Percentiles rank a stretch among this genome's conserved stretches.
These are phyloP conservation scores for Cheilosia scutellata DNA, from an alignment of 2,888 invertebrate genomes.

Conservation along the genomic window DNA sequence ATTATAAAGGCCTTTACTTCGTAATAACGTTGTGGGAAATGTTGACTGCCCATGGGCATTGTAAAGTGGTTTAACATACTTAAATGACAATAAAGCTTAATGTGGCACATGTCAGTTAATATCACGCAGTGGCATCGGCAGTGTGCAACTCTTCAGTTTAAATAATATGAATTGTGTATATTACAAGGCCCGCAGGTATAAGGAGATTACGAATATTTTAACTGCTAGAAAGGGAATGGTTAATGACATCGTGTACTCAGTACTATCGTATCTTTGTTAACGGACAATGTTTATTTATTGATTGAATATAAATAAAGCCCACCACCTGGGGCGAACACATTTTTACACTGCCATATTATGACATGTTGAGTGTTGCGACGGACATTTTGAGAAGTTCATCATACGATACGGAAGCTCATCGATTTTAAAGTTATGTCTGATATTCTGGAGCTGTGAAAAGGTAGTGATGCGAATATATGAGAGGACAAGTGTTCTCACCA, in stretches of 20 bases:
- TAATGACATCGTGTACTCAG: background rate
- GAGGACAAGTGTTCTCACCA: too few relatives aligned
- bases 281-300: too few relatives aligned
- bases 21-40: background rate
- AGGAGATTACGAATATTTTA: constrained; percentile 24
- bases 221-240: constrained; percentile 18
- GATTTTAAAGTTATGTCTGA: too few relatives aligned
- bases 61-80: constrained; percentile 43
- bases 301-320: too few relatives aligned
- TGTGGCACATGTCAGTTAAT: constrained; percentile 54
- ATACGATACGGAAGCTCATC: too few relatives aligned
- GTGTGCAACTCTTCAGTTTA: background rate
- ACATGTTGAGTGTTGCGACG: too few relatives aligned
- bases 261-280: too few relatives aligned
- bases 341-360: too few relatives aligned
- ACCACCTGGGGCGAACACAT: too few relatives aligned
- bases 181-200: constrained; percentile 8
- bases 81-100: constrained; percentile 27
- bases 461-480: too few relatives aligned
- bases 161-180: background rate
- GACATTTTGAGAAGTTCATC: too few relatives aligned
- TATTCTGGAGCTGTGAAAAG: too few relatives aligned
- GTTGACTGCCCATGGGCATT: constrained; percentile 52
- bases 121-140: background rate
- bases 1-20: constrained; percentile 30